Evolutionary conservation across 2,113 vertebrate genomes (phyloP).

Genomic region (Neotoma lepida): DNA sequence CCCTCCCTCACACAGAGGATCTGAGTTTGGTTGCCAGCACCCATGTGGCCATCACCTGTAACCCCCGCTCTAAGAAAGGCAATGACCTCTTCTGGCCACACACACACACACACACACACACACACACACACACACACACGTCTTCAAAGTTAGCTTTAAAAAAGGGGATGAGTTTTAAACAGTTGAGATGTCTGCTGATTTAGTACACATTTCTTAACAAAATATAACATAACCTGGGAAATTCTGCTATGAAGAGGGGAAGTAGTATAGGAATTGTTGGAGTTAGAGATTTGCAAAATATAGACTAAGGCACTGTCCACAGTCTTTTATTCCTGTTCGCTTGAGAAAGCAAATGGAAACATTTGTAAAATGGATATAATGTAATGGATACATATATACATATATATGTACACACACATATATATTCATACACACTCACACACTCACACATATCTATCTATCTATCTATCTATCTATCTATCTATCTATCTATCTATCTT

Average conservation of each 20-base stretch:
- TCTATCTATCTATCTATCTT: no score
- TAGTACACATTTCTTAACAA: conserved; percentile 30
- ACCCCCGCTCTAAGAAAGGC: neutral
- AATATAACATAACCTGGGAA: conserved; percentile 12
- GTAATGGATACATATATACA: neutral
- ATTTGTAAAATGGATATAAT: conserved; percentile 66
- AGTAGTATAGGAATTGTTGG: conserved; percentile 13
- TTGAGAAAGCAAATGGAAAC: conserved; percentile 65
- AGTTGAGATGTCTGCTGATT: neutral
- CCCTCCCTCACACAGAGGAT: neutral
- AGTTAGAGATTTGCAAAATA: conserved; percentile 49
- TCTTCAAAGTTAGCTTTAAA: neutral
- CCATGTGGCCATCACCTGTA: neutral
- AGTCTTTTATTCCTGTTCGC: conserved; percentile 59
- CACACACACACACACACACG: no score
- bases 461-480: no score
- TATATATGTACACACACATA: accelerated
- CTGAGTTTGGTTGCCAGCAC: neutral
- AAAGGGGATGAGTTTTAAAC: neutral
- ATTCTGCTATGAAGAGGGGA: neutral
- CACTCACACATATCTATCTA: no score
- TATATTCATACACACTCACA: no score
- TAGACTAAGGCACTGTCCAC: conserved; percentile 42
- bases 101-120: neutral
- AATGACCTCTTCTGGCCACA: neutral